Conservation (phyloP, 2,113 vertebrate genomes). For the Ptilonorhynchus violaceus region DNA sequence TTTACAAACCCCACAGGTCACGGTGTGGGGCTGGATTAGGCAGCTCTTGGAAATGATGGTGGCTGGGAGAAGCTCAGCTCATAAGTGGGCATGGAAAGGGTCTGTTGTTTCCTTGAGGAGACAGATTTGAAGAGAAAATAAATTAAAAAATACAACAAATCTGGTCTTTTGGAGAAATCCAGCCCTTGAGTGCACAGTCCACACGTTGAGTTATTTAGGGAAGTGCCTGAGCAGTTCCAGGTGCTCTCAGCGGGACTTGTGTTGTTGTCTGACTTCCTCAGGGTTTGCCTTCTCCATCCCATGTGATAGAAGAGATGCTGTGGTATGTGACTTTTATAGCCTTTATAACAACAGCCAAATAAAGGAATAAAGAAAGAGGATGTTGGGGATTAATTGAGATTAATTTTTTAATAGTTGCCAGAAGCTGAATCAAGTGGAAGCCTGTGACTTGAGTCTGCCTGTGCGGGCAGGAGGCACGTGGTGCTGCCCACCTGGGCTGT, state of each 20-base stretch:
- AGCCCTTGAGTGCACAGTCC: background rate
- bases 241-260: background rate
- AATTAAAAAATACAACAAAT: background rate
- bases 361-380: background rate
- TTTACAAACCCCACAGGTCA: background rate
- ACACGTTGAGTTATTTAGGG: rapidly evolving
- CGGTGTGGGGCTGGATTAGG: background rate
- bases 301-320: background rate
- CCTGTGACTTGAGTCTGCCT: background rate
- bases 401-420: background rate
- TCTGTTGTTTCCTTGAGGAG: background rate
- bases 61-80: background rate
- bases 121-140: background rate
- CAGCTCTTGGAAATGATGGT: rapidly evolving
- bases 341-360: background rate
- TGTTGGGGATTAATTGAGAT: background rate
- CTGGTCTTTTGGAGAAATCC: background rate
- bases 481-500: background rate
- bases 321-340: background rate
- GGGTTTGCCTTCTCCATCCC: background rate
- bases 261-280: background rate
- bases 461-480: rapidly evolving
- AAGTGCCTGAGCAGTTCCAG: background rate
- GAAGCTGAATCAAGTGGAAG: background rate
- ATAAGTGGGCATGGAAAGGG: background rate